These are phyloP conservation scores for Otolemur garnettii DNA, from an alignment of 2,113 vertebrate species.

Conservation along the genomic window DNA sequence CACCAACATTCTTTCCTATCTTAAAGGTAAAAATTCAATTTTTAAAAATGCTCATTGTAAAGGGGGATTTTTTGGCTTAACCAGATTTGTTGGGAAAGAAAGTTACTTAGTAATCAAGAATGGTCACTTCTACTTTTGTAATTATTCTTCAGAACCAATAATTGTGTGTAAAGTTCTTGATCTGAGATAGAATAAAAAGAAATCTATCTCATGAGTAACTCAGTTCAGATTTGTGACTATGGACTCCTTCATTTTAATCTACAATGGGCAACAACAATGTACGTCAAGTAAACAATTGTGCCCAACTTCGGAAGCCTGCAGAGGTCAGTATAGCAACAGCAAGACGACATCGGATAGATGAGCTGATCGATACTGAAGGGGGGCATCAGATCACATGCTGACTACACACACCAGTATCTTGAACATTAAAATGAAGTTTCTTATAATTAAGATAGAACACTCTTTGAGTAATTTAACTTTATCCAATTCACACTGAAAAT, in stretches of 20 bases:
- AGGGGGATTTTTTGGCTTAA: not conserved
- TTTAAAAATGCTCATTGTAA: not conserved
- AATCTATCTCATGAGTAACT: not conserved
- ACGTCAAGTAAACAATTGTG: constrained; percentile 78
- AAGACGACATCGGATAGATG: constrained; percentile 81
- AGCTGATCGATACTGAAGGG: constrained; percentile 69
- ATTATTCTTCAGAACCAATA: constrained; percentile 7
- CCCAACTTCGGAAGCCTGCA: constrained; percentile 90
- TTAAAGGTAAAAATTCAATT: not conserved
- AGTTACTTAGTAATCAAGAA: not conserved
- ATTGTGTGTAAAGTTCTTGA: not conserved
- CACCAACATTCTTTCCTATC: not conserved
- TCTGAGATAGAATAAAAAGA: constrained; percentile 19
- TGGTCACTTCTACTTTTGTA: constrained; percentile 56
- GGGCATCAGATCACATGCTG: constrained; percentile 50
- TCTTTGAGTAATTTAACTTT: not conserved
- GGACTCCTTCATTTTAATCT: not conserved
- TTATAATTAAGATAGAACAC: not conserved
- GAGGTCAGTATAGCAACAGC: constrained; percentile 94
- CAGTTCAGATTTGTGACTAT: not conserved
- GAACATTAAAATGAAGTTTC: not conserved
- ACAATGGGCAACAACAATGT: not conserved
- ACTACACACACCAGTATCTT: not conserved
- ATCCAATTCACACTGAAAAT: constrained; percentile 34
- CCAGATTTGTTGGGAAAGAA: not conserved